Evolutionary conservation across 2,797 vertebrate genomes (phyloP).

Genomic region (Lagorchestes hirsutus): DNA sequence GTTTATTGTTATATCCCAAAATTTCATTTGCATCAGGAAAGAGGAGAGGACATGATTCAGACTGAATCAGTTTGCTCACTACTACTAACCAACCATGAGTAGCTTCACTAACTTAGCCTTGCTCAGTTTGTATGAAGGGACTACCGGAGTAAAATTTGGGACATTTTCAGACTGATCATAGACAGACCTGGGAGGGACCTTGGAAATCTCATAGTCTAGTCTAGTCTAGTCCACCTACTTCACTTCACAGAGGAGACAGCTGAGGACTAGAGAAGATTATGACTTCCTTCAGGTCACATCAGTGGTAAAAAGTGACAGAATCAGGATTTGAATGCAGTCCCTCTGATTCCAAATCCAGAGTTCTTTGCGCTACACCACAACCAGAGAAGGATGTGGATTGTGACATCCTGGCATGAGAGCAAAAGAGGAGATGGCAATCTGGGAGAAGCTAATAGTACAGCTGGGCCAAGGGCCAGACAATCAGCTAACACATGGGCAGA

Average conservation of each 20-base stretch:
- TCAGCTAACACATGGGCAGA: constrained; percentile 36
- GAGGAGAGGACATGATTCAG: neutral
- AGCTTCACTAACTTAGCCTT: neutral
- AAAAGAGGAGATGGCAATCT: constrained; percentile 32
- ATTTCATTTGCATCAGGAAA: neutral
- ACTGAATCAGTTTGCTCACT: neutral
- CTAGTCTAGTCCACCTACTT: neutral
- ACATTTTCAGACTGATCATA: constrained; percentile 13
- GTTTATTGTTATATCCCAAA: constrained; percentile 18
- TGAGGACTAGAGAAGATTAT: neutral
- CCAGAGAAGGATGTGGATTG: constrained; percentile 47
- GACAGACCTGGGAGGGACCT: neutral
- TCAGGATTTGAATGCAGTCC: neutral
- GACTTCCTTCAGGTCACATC: neutral
- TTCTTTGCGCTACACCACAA: neutral
- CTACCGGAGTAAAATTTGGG: neutral
- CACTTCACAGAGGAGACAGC: neutral
- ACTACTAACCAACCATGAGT: neutral
- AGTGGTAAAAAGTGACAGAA: neutral
- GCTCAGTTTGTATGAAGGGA: neutral
- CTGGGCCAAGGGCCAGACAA: constrained; percentile 46
- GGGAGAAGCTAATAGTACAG: constrained; percentile 43
- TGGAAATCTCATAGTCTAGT: neutral
- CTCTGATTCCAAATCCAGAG: neutral
- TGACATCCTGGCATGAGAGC: constrained; percentile 55